Base-by-base conservation (phyloP, 2,113 vertebrate genomes). In the Scortum barcoo region DNA sequence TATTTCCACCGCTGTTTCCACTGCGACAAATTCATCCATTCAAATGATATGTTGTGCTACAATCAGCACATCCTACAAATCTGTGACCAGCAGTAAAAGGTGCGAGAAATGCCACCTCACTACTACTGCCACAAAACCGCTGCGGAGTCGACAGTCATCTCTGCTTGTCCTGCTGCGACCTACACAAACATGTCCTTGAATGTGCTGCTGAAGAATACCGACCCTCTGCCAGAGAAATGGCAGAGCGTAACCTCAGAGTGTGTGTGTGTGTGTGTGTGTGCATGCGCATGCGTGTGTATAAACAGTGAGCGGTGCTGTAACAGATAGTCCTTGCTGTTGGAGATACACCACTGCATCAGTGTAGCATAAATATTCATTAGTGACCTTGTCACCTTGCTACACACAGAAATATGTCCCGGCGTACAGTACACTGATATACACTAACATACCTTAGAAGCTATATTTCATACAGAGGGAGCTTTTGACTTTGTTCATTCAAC, bases 351-450 rank as follows among this genome's bases (percentile, higher is more conserved):
- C 74, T 63, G 82, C 84, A 86, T 92, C 85, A 81, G 72, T 42
- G 85, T 76, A 62, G 75, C 86, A 91, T 88, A 90, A 91, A 91
- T 90, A 92, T 88, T 92, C 83, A 93, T 92, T 90, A 87, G 85
- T 70, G 80, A 78, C 80, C 73, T 79, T 58, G 69, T 76, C 84
- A 81, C 54, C 57, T 83, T 53, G 62, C 54, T 54, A 50, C 58
- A 44, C 58, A 72, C 50, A 80, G 16, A 56, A 40, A 78, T 80
- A 68, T 76, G 76, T 0, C 33, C 56, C 68, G 57, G 40, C 53
- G 53, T 2, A 76, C 40, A 48, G 44, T 1, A 73, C 42, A 70
- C 48, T 56, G 51, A 83, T 62, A 48, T 20, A 83, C 63, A 67
- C 38, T 58, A 40, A 73, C 54, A 26, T 38, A 68, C 16, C 46